Evolutionary conservation across 2,113 vertebrate species (phyloP), one percentile per base, ranked within the genome.

Genomic region (Notarius quadriscutis): DNA sequence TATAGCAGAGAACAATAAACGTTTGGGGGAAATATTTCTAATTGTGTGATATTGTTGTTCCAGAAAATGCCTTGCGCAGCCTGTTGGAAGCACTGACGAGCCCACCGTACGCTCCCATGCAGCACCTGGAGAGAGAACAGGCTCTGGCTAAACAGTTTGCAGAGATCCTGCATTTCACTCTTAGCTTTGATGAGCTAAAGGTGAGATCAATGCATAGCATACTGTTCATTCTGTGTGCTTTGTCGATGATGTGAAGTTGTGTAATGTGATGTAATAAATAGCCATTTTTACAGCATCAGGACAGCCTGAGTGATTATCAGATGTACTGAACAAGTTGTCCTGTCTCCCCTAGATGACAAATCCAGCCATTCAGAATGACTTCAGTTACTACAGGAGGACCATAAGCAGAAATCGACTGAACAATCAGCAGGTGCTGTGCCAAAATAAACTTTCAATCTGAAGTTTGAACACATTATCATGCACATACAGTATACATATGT

Each of bases 101-200:
- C 94, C 97, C 97, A 0, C 97, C 97, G 0, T 97, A 97, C 0
- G 96, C 97, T 30, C 97, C 97, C 8, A 97, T 97, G 89, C 97
- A 97, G 94, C 97, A 97, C 92, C 94, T 97, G 67, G 97, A 97
- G 94, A 92, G 96, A 79, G 97, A 97, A 87, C 97, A 97, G 91
- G 97, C 97, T 7, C 92, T 97, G 87, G 97, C 97, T 90, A 97
- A 97, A 91, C 97, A 97, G 95, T 97, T 97, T 0, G 97, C 97
- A 0, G 97, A 97, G 94, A 97, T 97, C 93, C 95, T 97, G 20
- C 97, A 97, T 91, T 97, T 97, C 90, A 97, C 97, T 0, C 97
- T 97, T 94, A 97, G 97, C 92, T 97, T 97, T 1, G 97, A 97
- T 0, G 97, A 97, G 90, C 95, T 97, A 86, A 97, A 97, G 96